These are phyloP conservation scores for Danio tinwini DNA, from an alignment of 2,797 vertebrate genomes.

Conservation along the genomic window DNA sequence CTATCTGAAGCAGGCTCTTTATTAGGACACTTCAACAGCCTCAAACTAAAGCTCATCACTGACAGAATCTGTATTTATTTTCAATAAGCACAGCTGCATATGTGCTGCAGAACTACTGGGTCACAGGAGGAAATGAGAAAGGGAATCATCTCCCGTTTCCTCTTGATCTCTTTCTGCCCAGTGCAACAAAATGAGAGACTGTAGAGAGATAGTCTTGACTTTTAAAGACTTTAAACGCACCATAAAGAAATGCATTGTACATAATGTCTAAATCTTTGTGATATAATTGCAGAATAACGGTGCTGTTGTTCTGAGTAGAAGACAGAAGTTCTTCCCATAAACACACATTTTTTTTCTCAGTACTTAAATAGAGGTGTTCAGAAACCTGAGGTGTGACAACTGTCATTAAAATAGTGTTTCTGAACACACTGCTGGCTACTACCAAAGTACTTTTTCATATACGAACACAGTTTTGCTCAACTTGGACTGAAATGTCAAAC, in stretches of 20 bases:
- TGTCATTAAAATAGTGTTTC: neutral
- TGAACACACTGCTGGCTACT: neutral
- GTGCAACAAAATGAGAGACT: neutral
- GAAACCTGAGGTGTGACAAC: conserved; percentile 14
- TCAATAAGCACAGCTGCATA: neutral
- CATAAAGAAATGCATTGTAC: neutral
- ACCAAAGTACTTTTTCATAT: neutral
- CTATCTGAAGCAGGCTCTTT: neutral
- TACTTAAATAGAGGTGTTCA: conserved; percentile 13
- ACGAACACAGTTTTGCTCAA: neutral
- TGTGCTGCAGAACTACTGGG: conserved; percentile 22
- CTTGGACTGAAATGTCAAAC: neutral
- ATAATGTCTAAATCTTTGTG: neutral
- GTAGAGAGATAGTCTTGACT: neutral
- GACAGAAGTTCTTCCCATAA: neutral
- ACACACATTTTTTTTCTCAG: neutral
- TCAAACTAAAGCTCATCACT: neutral
- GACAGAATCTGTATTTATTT: neutral
- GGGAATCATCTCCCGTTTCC: conserved; percentile 53
- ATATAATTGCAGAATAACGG: conserved; percentile 11
- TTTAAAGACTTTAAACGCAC: neutral
- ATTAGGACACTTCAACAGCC: neutral
- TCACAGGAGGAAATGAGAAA: conserved; percentile 55
- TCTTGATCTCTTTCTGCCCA: conserved; percentile 11
- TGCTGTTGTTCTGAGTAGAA: neutral